These are phyloP conservation scores for Gorsachius magnificus DNA, from an alignment of 2,797 vertebrate genomes.

Conservation along the genomic window DNA sequence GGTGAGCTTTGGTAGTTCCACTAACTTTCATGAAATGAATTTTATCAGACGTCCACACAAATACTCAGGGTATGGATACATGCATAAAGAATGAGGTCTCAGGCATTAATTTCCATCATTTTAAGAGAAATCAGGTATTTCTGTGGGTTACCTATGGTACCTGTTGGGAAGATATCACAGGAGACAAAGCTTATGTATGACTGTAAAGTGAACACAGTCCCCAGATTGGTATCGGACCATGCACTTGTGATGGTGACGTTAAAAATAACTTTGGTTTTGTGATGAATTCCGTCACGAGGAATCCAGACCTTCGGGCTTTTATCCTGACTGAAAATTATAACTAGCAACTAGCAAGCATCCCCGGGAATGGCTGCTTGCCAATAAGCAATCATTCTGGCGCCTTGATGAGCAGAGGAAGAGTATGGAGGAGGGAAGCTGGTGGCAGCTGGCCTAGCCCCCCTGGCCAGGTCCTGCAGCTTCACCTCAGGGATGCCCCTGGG, in stretches of 20 bases:
- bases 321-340: neutral
- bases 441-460: neutral
- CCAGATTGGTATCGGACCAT: neutral
- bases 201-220: neutral
- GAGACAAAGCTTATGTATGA: neutral
- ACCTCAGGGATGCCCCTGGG: fast-evolving
- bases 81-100: neutral
- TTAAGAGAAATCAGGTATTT: neutral
- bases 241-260: neutral
- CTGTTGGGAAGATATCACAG: neutral
- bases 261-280: neutral
- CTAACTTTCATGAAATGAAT: neutral
- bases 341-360: neutral
- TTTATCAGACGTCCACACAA: neutral
- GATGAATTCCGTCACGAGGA: neutral
- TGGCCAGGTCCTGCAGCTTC: neutral
- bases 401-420: fast-evolving
- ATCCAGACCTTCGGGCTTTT: neutral
- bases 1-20: neutral
- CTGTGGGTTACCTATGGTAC: neutral
- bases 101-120: neutral
- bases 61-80: neutral
- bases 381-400: neutral
- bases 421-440: fast-evolving
- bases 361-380: neutral